Percentiles rank a stretch among this genome's conserved stretches.
Conservation (phyloP, 2,113 vertebrate genomes). For the Astatotilapia flaviijosephi region DNA sequence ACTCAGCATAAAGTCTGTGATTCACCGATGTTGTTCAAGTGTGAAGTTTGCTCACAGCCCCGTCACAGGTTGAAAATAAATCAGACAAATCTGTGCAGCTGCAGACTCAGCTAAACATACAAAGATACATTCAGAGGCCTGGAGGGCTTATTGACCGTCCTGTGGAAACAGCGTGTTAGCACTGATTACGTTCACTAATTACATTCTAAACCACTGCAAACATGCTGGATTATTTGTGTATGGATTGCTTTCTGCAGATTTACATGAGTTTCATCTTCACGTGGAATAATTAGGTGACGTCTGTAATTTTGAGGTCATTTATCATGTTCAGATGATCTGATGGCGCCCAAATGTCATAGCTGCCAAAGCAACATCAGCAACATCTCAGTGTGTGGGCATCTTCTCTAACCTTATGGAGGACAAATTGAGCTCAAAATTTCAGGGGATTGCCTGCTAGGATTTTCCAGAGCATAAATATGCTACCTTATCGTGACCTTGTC, state of each 20-base stretch:
- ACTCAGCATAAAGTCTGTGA: slow-evolving; percentile 1
- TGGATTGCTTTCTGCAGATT: neutral
- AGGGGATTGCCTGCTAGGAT: neutral
- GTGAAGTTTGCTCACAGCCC: slow-evolving; percentile 28
- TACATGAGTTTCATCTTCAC: neutral
- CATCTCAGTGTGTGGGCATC: neutral
- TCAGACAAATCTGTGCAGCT: neutral
- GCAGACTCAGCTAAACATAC: slow-evolving; percentile 15
- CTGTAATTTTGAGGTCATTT: neutral
- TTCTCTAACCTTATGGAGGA: neutral
- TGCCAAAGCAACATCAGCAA: neutral
- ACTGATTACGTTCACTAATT: neutral
- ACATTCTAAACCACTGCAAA: neutral
- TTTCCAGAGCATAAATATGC: neutral
- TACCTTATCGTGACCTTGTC: neutral
- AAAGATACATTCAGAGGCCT: neutral
- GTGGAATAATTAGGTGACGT: neutral
- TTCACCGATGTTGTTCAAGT: neutral
- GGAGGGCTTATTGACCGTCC: neutral
- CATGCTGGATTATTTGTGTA: neutral
- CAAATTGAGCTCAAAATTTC: neutral
- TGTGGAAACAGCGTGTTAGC: neutral
- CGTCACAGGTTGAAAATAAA: slow-evolving; percentile 4
- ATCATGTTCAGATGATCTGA: neutral
- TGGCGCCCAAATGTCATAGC: neutral